Conservation (phyloP, 2,888 invertebrate genomes). For the Imbricaverruca yamaguchii region DNA sequence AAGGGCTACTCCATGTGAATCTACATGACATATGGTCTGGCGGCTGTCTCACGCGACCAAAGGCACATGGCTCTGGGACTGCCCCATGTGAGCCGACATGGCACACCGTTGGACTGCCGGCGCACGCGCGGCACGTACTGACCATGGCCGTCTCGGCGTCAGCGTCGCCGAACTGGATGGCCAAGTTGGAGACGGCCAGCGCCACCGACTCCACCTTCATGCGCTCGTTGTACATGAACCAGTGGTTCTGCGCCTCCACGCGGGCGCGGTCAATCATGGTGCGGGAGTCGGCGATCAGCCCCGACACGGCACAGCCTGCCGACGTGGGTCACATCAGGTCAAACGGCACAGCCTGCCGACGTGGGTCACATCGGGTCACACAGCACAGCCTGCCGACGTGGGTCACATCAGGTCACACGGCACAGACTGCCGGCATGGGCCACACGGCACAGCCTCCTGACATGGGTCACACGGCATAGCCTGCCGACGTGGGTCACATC, state of each 20-base stretch:
- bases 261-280: constrained; percentile 89
- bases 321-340: constrained; percentile 1
- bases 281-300: constrained; percentile 95
- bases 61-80: too few species aligned
- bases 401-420: constrained; percentile 51
- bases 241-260: constrained; percentile 94
- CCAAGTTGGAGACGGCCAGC: constrained; percentile 95
- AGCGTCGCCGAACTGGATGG: constrained; percentile 98
- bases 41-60: too few species aligned
- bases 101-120: too few species aligned
- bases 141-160: constrained; percentile 86
- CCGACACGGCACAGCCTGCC: constrained; percentile 84
- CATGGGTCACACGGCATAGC: neutral
- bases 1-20: too few species aligned
- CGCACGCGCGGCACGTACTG: constrained; percentile 22
- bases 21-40: too few species aligned
- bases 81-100: too few species aligned
- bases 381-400: constrained; percentile 65
- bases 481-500: neutral
- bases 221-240: constrained; percentile 82
- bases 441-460: neutral
- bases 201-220: constrained; percentile 76
- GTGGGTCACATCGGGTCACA: constrained; percentile 40
- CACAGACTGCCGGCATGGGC: constrained; percentile 55
- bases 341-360: constrained; percentile 70